Base-by-base conservation (phyloP, 2,888 invertebrate genomes). In the Fragum sueziense region DNA sequence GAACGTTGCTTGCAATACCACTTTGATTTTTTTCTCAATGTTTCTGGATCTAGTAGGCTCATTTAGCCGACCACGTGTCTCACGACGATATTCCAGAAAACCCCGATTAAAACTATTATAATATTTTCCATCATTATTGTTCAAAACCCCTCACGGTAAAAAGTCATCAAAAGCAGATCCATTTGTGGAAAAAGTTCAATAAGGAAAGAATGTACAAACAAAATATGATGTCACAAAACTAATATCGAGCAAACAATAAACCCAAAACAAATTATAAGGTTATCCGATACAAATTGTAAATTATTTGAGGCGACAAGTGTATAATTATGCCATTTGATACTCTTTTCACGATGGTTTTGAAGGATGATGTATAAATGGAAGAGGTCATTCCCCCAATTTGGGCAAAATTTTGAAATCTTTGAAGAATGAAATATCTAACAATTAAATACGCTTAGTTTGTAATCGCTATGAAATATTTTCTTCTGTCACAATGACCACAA, bases 221-320 rank as follows among this genome's bases (percentile, higher is more conserved):
- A 4, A n/a, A 47, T 69, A 29, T 41, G 69, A 57, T 70, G 75
- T 70, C 69, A 75, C 47, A 11, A 20, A 27, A 22, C 59, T 29
- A 59, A 47, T 47, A 47, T 47, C 47, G 47, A 47, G 47, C 47
- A 47, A 47, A 47, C 47, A 75, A 70, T 61, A 29, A 68, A 59
- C 47, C 68, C n/a, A n/a, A 75, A 75, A 69, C 75, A 75, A 75
- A 75, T 75, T 69, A 59, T 62, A 34, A n/a, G 59, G 71, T 67
- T 71, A 65, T 41, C 22, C n/a, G 65, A 65, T 65, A 65, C 65
- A 65, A 65, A 27, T 25, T 9, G 37, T 14, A 65, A 65, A 65
- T 22, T 34, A 25, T 65, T 41, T 65, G 65, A 34, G 41, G 41
- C 37, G 17, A 7, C 65, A 22, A 41, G 11, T 37, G 9, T 65